Evolutionary conservation across 2,888 invertebrate species (phyloP).

Genomic region (Crossocerus cetratus): DNA sequence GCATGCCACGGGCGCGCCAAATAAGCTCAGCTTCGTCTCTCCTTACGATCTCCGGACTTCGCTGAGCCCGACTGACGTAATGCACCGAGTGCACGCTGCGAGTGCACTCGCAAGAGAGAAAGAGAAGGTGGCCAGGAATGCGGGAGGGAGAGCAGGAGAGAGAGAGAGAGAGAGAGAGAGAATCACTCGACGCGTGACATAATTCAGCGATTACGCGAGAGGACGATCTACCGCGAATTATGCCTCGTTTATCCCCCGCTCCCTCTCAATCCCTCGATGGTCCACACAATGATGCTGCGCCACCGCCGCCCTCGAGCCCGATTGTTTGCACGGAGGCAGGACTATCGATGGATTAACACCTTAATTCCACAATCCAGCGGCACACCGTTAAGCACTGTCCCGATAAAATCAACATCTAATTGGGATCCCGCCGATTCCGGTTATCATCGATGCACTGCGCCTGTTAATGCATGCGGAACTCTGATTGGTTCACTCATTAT

Average conservation of each 20-base stretch:
- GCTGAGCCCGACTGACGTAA: conserved; percentile 48
- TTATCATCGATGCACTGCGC: too few species aligned
- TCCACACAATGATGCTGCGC: background rate
- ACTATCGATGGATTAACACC: background rate
- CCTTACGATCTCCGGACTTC: conserved; percentile 34
- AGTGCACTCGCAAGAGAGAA: background rate
- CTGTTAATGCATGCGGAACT: too few species aligned
- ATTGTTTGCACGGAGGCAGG: background rate
- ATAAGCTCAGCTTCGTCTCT: conserved; percentile 46
- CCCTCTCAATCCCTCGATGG: background rate
- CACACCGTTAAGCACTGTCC: too few species aligned
- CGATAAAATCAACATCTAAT: too few species aligned
- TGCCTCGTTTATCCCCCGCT: conserved; percentile 19
- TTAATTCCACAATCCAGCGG: too few species aligned
- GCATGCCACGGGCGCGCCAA: conserved; percentile 44
- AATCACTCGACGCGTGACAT: conserved; percentile 47
- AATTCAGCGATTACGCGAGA: conserved; percentile 51
- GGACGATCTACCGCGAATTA: conserved; percentile 46
- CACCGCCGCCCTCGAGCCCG: background rate
- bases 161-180: too few species aligned
- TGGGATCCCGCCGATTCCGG: too few species aligned
- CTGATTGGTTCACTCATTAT: too few species aligned
- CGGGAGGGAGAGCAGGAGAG: conserved; percentile 23
- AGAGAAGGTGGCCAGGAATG: too few species aligned
- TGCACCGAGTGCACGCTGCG: conserved; percentile 14